A percentile compares a stretch with the other conserved stretches of the same genome.
phyloP scores from a whole-genome alignment of 2,888 invertebrate species.

The Osmoderma eremita region DNA sequence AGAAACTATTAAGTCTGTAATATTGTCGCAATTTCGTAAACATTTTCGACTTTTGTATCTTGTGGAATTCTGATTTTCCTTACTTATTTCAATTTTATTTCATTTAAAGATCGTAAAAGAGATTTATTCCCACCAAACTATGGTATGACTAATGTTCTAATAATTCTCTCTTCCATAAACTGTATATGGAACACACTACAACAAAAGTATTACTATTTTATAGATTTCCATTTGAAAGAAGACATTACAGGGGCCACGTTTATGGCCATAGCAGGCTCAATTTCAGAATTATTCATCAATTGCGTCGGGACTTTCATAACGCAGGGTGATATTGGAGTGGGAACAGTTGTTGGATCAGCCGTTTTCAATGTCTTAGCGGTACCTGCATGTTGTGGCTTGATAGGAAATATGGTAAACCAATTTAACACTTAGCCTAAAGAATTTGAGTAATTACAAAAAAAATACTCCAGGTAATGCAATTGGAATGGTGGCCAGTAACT shows the following conservation, averaged over 20 bases:
- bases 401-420: constrained; percentile 68
- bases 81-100: no score
- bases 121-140: no score
- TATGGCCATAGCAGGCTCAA: constrained; percentile 90
- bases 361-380: constrained; percentile 83
- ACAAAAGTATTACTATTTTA: constrained; percentile 28
- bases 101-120: no score
- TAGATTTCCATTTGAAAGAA: constrained; percentile 73
- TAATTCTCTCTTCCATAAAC: no score
- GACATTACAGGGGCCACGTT: constrained; percentile 91
- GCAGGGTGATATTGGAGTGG: constrained; percentile 79
- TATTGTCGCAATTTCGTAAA: no score
- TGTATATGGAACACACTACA: no score
- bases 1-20: no score
- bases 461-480: constrained; percentile 68
- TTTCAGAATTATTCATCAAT: constrained; percentile 88
- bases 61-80: no score
- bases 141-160: no score
- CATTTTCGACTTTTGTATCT: no score
- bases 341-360: constrained; percentile 81
- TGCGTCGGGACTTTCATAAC: constrained; percentile 84
- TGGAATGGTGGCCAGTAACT: constrained; percentile 83
- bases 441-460: no score
- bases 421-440: no score
- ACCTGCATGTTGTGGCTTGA: constrained; percentile 77